Conservation (phyloP, 2,888 invertebrate species). For the Phengaris alcon region DNA sequence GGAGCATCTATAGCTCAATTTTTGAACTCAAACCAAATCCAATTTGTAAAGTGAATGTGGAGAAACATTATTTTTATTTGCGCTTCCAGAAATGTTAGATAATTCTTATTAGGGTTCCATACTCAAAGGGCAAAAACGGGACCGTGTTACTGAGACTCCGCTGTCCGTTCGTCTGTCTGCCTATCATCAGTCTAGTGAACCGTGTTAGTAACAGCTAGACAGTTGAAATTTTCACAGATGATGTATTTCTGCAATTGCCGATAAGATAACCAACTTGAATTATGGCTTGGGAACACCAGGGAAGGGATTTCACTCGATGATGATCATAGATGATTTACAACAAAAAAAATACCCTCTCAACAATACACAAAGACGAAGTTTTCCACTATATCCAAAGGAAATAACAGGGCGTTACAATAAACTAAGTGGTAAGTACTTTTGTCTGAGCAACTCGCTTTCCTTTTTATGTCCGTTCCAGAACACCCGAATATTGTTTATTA, state of each 20-base stretch:
- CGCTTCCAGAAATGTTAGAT: neutral
- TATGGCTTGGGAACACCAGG: no score
- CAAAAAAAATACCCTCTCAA: constrained; percentile 2
- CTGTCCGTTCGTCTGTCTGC: no score
- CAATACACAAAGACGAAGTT: constrained; percentile 1
- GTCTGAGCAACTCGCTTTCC: constrained; percentile 19
- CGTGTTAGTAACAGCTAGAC: no score
- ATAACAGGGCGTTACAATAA: constrained; percentile 15
- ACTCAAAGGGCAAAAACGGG: no score
- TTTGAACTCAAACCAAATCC: constrained; percentile 25
- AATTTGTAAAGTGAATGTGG: constrained; percentile 21
- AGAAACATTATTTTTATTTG: neutral
- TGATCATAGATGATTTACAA: neutral
- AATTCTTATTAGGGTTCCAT: neutral
- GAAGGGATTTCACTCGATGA: no score
- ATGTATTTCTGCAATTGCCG: no score
- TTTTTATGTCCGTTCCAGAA: constrained; percentile 17
- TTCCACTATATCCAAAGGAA: neutral
- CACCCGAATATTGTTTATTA: constrained; percentile 18
- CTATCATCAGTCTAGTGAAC: no score
- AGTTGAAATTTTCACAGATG: no score
- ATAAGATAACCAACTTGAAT: no score
- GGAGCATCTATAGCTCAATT: constrained; percentile 29
- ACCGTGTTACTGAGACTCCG: no score
- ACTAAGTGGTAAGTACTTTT: constrained; percentile 10